Percentiles rank a stretch among this genome's conserved stretches.
These are phyloP conservation scores for Talpa occidentalis DNA, from an alignment of 2,113 vertebrate species.

Conservation along the genomic window DNA sequence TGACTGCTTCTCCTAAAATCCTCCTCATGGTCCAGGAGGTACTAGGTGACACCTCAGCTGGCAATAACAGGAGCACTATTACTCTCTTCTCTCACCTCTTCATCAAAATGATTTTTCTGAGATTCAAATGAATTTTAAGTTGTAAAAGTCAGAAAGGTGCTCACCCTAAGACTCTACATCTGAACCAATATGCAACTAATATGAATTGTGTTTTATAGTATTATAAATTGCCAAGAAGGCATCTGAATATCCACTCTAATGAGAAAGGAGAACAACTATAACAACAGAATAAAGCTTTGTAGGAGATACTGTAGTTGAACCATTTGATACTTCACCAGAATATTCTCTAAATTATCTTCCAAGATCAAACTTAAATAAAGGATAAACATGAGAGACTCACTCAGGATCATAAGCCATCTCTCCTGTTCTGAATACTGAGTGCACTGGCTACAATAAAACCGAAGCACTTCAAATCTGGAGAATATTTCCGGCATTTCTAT, in stretches of 20 bases:
- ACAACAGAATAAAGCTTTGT: not conserved
- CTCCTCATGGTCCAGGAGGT: not conserved
- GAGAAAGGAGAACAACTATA: constrained; percentile 12
- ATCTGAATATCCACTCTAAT: not conserved
- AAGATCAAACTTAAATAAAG: constrained; percentile 17
- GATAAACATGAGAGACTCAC: constrained; percentile 53
- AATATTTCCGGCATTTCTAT: not conserved
- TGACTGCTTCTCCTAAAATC: not conserved
- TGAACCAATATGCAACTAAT: not conserved
- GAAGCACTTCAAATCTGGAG: not conserved
- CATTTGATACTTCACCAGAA: not conserved
- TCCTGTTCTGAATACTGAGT: not conserved
- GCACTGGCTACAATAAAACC: not conserved
- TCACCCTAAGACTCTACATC: not conserved
- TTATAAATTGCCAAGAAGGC: constrained; percentile 22
- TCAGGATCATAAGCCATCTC: not conserved
- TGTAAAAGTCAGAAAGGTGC: not conserved
- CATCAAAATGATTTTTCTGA: not conserved
- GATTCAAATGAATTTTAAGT: not conserved
- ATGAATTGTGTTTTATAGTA: not conserved
- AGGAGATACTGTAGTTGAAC: not conserved
- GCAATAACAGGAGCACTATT: not conserved
- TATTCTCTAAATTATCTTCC: constrained; percentile 19
- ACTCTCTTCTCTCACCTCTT: not conserved
- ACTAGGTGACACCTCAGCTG: not conserved